phyloP scores from a whole-genome alignment of 2,113 vertebrate species.

The Sturnira hondurensis region DNA sequence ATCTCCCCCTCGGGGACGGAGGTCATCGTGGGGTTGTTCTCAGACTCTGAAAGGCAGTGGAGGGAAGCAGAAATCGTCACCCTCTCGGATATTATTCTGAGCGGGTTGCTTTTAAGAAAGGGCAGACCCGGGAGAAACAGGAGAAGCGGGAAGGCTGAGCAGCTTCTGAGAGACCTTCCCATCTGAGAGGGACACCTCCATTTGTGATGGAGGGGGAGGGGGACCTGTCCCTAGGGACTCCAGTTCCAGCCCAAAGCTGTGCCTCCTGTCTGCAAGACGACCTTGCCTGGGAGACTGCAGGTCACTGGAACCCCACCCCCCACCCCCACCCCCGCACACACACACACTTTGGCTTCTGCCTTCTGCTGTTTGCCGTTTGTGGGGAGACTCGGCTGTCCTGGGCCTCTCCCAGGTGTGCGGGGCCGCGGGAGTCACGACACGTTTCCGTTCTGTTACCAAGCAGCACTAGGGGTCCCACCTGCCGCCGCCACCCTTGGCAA shows the following conservation, averaged over 20 bases:
- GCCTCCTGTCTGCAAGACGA: not conserved
- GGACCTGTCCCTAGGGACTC: too few relatives aligned
- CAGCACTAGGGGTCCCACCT: too few relatives aligned
- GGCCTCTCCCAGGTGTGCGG: not conserved
- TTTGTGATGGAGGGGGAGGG: too few relatives aligned
- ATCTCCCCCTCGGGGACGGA: not conserved
- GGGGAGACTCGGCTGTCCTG: not conserved
- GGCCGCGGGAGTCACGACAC: fast-evolving
- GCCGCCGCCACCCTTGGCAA: too few relatives aligned
- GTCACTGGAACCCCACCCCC: too few relatives aligned
- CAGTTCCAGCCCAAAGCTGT: too few relatives aligned
- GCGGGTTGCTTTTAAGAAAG: not conserved
- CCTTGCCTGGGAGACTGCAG: too few relatives aligned
- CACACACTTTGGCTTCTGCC: not conserved
- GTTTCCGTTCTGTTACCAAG: too few relatives aligned
- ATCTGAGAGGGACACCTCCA: too few relatives aligned
- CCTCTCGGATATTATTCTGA: too few relatives aligned
- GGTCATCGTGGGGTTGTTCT: not conserved
- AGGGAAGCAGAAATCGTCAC: not conserved
- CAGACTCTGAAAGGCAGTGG: not conserved
- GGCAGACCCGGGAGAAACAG: not conserved
- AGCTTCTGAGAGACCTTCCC: too few relatives aligned
- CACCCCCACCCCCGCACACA: too few relatives aligned
- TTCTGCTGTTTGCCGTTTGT: not conserved
- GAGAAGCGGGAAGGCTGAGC: not conserved